Base-by-base conservation (phyloP, 37 sponge, comb jelly and placozoan genomes). In the Agelas oroides region DNA sequence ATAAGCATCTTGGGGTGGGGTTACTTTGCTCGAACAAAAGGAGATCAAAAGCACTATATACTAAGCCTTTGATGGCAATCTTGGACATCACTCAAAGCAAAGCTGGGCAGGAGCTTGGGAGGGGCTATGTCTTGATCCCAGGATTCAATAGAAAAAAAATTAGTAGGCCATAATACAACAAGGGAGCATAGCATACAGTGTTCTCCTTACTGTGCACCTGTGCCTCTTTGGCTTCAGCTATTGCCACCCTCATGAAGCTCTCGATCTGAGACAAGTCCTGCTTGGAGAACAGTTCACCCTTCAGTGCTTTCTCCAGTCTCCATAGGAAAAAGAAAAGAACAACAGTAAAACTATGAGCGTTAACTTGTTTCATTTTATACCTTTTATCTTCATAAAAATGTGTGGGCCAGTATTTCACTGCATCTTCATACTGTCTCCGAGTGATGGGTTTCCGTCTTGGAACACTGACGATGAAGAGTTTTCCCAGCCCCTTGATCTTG, bases 331-430 rank as follows among this genome's bases (percentile, higher is more conserved):
- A 46, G 8, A 46, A 46, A 8, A 46, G 46, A 46, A 1, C 23
- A 16, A 35, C 5, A 36, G 70, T 69, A 21, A 69, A 36, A 8
- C 31, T 34, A 34, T 30, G 1, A 66, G 67, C 24, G 28, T 46
- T 16, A 80, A 19, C 39, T 61, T 37, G n/a, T 18, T 23, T n/a
- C 81, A 19, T 62, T 74, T 37, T 38, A 71, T 71, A 92, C 96
- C 55, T 63, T 84, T 96, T 96, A 52, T 96, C 73, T 79, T 96
- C 96, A 84, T 90, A 79, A 64, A 93, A 96, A 15, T 81, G 57
- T 28, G 82, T 76, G 24, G 95, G 90, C 97, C 97, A 97, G 56
- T 75, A n/a, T 30, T 53, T 61, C 12, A 56, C 68, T 14, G 88
- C 78, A 36, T 60, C 53, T 12, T 90, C 70, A 80, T 73, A 97